These are phyloP conservation scores for Agrilus cyanescens DNA, from an alignment of 2,888 invertebrate species.

Conservation along the genomic window DNA sequence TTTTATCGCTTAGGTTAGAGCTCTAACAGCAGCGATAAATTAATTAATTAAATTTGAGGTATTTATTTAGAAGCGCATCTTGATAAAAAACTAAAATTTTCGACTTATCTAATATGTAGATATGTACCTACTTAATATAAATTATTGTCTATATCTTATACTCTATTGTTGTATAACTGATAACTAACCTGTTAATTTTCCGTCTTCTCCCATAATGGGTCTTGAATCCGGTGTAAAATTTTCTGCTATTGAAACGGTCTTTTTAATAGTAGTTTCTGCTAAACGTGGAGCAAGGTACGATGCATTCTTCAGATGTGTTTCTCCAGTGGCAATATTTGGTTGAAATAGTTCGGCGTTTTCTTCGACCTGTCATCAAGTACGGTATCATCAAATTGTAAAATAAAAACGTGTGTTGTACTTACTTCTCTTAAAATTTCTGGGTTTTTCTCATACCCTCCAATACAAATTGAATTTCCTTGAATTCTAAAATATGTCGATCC, in stretches of 20 bases:
- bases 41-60: too few relatives aligned
- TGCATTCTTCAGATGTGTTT: conserved; percentile 55
- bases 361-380: background rate
- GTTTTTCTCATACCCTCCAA: conserved; percentile 83
- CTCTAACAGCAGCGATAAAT: too few relatives aligned
- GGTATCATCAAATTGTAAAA: background rate
- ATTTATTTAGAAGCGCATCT: too few relatives aligned
- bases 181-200: conserved; percentile 42
- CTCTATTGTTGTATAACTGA: too few relatives aligned
- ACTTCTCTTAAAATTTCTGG: conserved; percentile 70
- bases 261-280: conserved; percentile 64
- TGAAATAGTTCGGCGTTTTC: background rate
- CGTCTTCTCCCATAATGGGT: conserved; percentile 72
- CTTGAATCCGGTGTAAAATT: conserved; percentile 88
- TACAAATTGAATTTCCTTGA: conserved; percentile 69
- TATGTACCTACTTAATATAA: too few relatives aligned
- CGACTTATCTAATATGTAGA: too few relatives aligned
- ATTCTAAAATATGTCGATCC: conserved; percentile 69
- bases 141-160: too few relatives aligned
- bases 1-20: too few relatives aligned
- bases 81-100: too few relatives aligned
- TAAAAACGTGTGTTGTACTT: conserved; percentile 13
- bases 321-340: background rate
- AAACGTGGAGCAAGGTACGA: conserved; percentile 63
- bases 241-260: conserved; percentile 83